These are phyloP conservation scores for Eubasilissa splendida DNA, from an alignment of 2,888 invertebrate species.

Conservation along the genomic window DNA sequence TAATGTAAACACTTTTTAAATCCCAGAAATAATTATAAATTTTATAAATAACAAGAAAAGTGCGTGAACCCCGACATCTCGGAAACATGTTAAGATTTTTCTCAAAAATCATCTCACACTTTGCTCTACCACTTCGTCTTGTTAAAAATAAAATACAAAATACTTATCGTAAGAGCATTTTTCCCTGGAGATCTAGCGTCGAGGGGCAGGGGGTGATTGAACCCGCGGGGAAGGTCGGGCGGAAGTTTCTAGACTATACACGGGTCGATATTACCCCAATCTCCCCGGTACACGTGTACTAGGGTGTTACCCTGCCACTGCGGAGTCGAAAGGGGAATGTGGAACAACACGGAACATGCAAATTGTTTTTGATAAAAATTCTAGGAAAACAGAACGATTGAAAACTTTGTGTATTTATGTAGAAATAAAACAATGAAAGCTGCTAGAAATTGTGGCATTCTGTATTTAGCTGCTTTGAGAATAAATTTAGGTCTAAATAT, in stretches of 20 bases:
- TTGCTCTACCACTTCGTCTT: constrained; percentile 16
- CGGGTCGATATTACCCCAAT: constrained; percentile 9
- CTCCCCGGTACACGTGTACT: constrained; percentile 13
- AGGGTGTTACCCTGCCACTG: neutral
- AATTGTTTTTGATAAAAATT: constrained; percentile 3
- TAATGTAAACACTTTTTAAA: too few relatives aligned
- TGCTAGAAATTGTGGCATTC: too few relatives aligned
- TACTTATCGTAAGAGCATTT: constrained; percentile 21
- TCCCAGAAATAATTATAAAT: too few relatives aligned
- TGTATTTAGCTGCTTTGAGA: too few relatives aligned
- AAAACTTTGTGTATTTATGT: too few relatives aligned
- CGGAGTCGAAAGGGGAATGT: neutral
- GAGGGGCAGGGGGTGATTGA: neutral
- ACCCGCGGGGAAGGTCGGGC: constrained; percentile 15
- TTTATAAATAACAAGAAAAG: too few relatives aligned
- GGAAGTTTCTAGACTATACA: constrained; percentile 10
- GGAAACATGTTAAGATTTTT: neutral
- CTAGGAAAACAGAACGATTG: too few relatives aligned
- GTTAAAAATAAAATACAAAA: constrained; percentile 22
- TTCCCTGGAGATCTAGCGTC: neutral
- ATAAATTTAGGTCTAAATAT: too few relatives aligned
- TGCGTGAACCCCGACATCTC: too few relatives aligned
- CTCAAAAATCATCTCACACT: constrained; percentile 2
- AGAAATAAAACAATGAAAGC: too few relatives aligned
- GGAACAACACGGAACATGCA: neutral